Conservation (phyloP, 2,888 invertebrate genomes). For the Hirtodrosophila cameraria region DNA sequence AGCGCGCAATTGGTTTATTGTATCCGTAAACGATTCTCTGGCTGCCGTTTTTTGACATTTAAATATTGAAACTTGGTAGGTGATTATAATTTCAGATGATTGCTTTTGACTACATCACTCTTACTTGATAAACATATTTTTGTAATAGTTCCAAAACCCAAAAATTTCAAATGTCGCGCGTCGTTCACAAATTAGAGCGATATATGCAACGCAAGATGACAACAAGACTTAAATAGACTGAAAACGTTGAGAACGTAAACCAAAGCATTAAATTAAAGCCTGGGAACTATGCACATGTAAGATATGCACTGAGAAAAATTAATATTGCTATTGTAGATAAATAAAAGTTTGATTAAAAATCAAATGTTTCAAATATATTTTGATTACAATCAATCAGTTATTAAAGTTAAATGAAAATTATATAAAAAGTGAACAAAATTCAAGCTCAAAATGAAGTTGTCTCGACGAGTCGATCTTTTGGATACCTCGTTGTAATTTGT, state of each 20-base stretch:
- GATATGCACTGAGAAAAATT: not conserved
- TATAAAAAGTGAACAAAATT: too few relatives aligned
- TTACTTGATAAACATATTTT: conserved; percentile 28
- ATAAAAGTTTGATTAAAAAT: too few relatives aligned
- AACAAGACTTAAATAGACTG: not conserved
- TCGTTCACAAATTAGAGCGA: conserved; percentile 20
- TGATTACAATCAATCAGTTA: too few relatives aligned
- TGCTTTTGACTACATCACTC: not conserved
- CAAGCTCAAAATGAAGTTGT: too few relatives aligned
- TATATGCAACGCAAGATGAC: conserved; percentile 1
- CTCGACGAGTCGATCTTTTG: too few relatives aligned
- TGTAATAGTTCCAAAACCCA: conserved; percentile 28
- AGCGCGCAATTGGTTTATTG: not conserved
- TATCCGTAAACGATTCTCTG: not conserved
- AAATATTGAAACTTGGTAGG: not conserved
- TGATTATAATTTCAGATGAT: conserved; percentile 7
- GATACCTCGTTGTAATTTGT: too few relatives aligned
- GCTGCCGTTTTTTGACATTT: too few relatives aligned
- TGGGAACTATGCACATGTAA: conserved; percentile 33
- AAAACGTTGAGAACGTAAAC: conserved; percentile 13
- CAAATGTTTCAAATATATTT: too few relatives aligned
- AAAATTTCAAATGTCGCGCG: conserved; percentile 18
- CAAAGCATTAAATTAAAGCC: conserved; percentile 35
- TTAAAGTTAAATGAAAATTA: too few relatives aligned
- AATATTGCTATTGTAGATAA: too few relatives aligned